Evolutionary conservation across 2,113 vertebrate genomes (phyloP).

Genomic region (Hylia prasina): DNA sequence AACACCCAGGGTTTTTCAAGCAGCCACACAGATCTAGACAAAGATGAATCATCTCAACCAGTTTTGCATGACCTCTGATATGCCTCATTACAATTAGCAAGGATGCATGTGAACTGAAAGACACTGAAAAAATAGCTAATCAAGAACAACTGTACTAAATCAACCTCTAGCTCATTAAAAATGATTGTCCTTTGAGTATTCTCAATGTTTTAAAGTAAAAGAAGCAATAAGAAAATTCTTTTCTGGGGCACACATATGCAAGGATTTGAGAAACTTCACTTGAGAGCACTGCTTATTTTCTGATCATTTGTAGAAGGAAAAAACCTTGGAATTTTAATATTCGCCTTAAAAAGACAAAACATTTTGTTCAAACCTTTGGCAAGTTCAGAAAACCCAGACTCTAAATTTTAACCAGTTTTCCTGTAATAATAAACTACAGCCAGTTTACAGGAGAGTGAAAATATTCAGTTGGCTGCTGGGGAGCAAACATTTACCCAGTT

Average conservation of each 20-base stretch:
- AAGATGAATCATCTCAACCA: neutral
- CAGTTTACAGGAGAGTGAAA: neutral
- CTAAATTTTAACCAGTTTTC: neutral
- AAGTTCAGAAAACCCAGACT: neutral
- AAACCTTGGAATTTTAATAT: neutral
- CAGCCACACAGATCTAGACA: neutral
- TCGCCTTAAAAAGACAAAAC: neutral
- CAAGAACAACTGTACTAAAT: neutral
- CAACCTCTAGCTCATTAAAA: neutral
- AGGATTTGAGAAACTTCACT: neutral
- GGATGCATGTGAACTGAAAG: neutral
- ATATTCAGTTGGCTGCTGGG: neutral
- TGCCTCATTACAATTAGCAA: neutral
- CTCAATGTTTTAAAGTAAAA: neutral
- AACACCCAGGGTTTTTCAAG: neutral
- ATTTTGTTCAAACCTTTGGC: neutral
- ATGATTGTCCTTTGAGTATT: neutral
- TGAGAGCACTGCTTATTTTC: neutral
- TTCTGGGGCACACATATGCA: fast-evolving
- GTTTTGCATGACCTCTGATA: neutral
- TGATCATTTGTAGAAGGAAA: neutral
- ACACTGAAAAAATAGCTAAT: neutral
- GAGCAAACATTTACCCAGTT: neutral
- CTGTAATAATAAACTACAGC: neutral
- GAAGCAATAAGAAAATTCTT: neutral